These are phyloP conservation scores for Buteo buteo DNA, from an alignment of 2,113 vertebrate species.

Conservation along the genomic window DNA sequence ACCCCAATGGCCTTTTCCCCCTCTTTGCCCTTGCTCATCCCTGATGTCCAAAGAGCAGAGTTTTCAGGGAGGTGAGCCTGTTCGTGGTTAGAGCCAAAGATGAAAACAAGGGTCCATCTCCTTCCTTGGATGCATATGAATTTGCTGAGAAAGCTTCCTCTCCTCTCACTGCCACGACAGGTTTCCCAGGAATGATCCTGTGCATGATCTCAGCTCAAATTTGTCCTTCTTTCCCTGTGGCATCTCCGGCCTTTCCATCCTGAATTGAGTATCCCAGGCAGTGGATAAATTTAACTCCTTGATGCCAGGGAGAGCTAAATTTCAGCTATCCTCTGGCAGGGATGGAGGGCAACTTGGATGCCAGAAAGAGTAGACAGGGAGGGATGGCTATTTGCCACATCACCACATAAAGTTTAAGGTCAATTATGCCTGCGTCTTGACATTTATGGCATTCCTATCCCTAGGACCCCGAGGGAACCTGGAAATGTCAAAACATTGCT, in stretches of 20 bases:
- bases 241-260: background rate
- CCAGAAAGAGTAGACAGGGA: background rate
- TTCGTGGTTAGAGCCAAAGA: background rate
- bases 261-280: background rate
- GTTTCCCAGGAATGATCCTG: background rate
- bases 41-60: background rate
- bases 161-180: background rate
- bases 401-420: constrained; percentile 60
- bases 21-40: background rate
- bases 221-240: background rate
- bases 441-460: constrained; percentile 48
- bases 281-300: background rate
- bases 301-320: background rate
- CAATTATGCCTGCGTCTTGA: constrained; percentile 39
- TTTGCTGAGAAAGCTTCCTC: background rate
- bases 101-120: background rate
- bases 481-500: constrained; percentile 73
- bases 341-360: background rate
- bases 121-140: background rate
- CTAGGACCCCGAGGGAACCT: background rate
- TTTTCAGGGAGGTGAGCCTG: background rate
- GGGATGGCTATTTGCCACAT: background rate
- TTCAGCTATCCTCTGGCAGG: background rate
- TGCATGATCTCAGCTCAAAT: background rate
- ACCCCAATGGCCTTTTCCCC: accelerated